A percentile compares a stretch with the other conserved stretches of the same genome.
phyloP scores from a whole-genome alignment of 2,888 invertebrate species.

The Deladenus siricidicola region DNA sequence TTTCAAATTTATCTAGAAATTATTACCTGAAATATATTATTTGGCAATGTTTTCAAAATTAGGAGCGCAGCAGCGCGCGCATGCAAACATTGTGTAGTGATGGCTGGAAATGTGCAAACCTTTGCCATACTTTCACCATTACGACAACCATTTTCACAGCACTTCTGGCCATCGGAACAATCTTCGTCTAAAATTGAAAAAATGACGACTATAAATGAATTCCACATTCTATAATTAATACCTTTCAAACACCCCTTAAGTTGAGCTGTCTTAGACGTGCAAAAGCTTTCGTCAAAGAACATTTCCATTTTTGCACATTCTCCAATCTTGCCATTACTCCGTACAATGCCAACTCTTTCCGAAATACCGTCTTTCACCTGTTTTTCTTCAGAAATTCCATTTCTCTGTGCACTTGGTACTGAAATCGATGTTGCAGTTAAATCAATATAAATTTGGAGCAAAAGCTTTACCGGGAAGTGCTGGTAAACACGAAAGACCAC shows the following conservation, averaged over 20 bases:
- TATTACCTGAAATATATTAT: slow-evolving; percentile 2
- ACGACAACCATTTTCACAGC: slow-evolving; percentile 8
- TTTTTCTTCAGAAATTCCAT: no score
- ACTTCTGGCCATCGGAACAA: slow-evolving; percentile 7
- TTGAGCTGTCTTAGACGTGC: no score
- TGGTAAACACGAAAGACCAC: slow-evolving; percentile 35
- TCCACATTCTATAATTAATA: no score
- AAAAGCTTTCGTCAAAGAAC: no score
- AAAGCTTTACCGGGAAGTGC: neutral
- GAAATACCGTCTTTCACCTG: no score
- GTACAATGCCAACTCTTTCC: no score
- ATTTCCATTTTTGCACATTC: slow-evolving; percentile 3
- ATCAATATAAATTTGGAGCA: neutral
- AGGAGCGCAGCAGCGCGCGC: slow-evolving; percentile 10
- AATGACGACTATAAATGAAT: no score
- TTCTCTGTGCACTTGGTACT: no score
- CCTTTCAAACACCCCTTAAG: no score
- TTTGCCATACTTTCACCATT: neutral
- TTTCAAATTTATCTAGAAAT: neutral
- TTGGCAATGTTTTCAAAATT: neutral
- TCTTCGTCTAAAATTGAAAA: slow-evolving; percentile 14
- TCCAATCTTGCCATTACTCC: no score
- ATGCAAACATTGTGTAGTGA: slow-evolving; percentile 23
- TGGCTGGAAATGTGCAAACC: slow-evolving; percentile 14
- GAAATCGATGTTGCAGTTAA: no score